Conservation (phyloP, 2,113 vertebrate species). For the Bubalus kerabau region DNA sequence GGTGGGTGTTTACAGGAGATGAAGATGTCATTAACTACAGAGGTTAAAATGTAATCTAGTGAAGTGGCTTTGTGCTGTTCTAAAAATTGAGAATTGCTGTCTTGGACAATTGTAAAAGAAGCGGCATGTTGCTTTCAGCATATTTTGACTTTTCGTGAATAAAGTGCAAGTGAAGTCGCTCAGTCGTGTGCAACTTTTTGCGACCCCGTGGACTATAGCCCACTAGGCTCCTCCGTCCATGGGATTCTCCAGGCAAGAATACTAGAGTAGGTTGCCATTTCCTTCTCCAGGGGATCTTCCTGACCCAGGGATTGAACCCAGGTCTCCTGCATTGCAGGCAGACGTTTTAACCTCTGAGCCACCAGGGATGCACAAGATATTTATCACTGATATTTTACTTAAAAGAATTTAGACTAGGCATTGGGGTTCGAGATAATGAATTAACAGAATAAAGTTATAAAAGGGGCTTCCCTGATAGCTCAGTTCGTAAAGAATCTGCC, state of each 20-base stretch:
- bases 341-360: no score
- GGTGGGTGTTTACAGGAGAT: not conserved
- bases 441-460: constrained; percentile 1
- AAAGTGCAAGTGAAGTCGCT: no score
- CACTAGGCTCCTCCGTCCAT: no score
- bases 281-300: no score
- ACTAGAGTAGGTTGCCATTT: no score
- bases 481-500: not conserved
- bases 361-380: not conserved
- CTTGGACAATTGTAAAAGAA: not conserved
- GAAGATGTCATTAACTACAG: not conserved
- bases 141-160: not conserved
- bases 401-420: not conserved
- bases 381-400: not conserved
- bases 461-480: not conserved
- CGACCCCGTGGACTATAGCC: no score
- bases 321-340: no score
- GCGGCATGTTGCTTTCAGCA: not conserved
- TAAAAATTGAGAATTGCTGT: not conserved
- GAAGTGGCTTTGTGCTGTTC: not conserved
- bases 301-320: no score
- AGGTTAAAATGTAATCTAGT: not conserved
- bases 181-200: no score
- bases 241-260: no score
- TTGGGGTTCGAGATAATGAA: not conserved